Evolutionary conservation across 2,888 invertebrate genomes (phyloP), one percentile per base, ranked within the genome.

Genomic region (Lutraria lutraria): DNA sequence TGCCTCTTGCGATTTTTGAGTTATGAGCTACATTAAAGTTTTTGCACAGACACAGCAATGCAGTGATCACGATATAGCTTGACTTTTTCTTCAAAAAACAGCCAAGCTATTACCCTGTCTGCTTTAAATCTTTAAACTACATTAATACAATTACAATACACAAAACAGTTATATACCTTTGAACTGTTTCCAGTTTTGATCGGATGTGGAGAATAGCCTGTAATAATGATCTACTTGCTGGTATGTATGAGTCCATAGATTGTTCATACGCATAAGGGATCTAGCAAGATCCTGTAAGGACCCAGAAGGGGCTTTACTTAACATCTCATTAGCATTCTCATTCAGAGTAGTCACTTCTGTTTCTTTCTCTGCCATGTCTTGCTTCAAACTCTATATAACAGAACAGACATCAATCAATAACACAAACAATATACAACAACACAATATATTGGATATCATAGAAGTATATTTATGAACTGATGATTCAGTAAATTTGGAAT

Each of bases 171-270:
- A 21, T 25, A 29, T 60, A 95, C 95, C 93, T 94, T 94, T 95
- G 81, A 96, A 95, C 84, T 96, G 95, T 82, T 91, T 94, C 95
- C 96, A 96, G 85, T 95, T 93, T 34, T 91, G 93, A 60, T 95
- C 95, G 0, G 96, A 94, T 4, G 93, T 92, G 12, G 92, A 90
- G 88, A 94, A 96, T 56, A 95, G 93, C 63, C 88, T 92, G 53
- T 94, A 91, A 89, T 95, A 95, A 25, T 94, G 91, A 60, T 96
- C 95, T 25, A 96, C 95, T 79, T 95, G 93, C 86, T 95, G 94
- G 83, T 93, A 92, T 4, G 95, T 93, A 68, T 95, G 95, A 0
- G 93, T 93, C 96, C 96, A 96, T 88, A 96, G 88, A 1, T 94
- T 92, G 81, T 94, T 95, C 91, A 96, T 83, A 85, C 93, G 94